phyloP scores from a whole-genome alignment of 2,888 invertebrate species.

The Cepaea hortensis region DNA sequence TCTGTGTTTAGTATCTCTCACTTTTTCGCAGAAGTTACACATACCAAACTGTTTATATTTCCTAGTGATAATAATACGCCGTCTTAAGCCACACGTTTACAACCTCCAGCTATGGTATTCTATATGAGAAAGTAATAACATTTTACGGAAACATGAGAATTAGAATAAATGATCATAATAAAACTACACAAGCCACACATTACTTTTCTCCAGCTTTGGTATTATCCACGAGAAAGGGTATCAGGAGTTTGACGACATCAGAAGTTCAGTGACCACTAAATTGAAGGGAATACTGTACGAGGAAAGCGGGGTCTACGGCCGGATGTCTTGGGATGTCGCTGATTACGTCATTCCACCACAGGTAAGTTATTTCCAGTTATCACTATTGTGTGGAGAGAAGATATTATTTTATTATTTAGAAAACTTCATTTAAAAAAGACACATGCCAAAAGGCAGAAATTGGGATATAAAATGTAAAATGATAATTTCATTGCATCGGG shows the following conservation, averaged over 20 bases:
- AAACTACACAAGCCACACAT: no score
- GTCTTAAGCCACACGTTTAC: no score
- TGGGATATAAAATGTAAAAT: not conserved
- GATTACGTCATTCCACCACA: constrained; percentile 78
- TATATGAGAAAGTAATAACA: no score
- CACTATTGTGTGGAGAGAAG: not conserved
- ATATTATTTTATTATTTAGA: not conserved
- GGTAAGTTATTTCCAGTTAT: constrained; percentile 59
- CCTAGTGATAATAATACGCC: no score
- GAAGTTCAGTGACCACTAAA: constrained; percentile 77
- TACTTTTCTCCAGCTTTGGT: constrained; percentile 73
- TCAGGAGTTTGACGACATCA: constrained; percentile 76
- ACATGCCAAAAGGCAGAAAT: not conserved
- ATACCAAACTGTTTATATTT: no score
- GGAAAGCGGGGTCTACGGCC: constrained; percentile 58
- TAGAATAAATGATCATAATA: no score
- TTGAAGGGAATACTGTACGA: constrained; percentile 77
- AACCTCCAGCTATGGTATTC: no score
- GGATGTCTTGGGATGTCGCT: constrained; percentile 77
- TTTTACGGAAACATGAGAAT: no score
- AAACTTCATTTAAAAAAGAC: not conserved
- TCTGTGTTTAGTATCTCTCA: no score
- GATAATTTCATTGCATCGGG: not conserved
- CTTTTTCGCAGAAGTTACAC: no score
- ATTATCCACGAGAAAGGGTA: constrained; percentile 78